A percentile compares a stretch with the other conserved stretches of the same genome.
Evolutionary conservation across 2,797 vertebrate species (phyloP).

Genomic region (Spheniscus humboldti): DNA sequence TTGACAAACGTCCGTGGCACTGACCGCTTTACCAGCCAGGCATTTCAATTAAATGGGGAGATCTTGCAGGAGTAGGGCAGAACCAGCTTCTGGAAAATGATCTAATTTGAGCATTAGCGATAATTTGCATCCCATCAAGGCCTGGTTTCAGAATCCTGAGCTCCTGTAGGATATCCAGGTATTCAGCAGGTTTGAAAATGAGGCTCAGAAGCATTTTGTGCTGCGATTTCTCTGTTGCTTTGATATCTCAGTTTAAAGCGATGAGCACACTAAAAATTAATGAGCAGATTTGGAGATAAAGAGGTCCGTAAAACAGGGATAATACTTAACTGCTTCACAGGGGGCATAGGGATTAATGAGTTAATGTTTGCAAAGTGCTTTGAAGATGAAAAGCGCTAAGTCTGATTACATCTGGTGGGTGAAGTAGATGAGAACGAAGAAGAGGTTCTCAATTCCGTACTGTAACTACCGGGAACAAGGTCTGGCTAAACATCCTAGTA

Average conservation of each 20-base stretch:
- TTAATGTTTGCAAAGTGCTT: neutral
- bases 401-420: neutral
- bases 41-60: too few species aligned
- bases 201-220: neutral
- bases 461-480: too few species aligned
- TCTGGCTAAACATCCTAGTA: too few species aligned
- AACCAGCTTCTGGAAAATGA: neutral
- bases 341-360: neutral
- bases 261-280: neutral
- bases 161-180: neutral
- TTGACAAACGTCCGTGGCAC: rapidly evolving
- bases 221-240: neutral
- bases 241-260: neutral
- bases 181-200: neutral
- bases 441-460: neutral
- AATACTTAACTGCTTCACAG: neutral
- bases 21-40: rapidly evolving
- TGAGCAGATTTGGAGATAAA: neutral
- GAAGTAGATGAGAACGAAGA: neutral
- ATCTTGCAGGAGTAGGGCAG: neutral
- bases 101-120: neutral
- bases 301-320: neutral
- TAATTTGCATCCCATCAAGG: neutral
- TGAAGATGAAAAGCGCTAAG: neutral
- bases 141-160: neutral